A percentile compares a stretch with the other conserved stretches of the same genome.
phyloP scores from a whole-genome alignment of 1,140 invertebrate species.

The Drusus annulatus region DNA sequence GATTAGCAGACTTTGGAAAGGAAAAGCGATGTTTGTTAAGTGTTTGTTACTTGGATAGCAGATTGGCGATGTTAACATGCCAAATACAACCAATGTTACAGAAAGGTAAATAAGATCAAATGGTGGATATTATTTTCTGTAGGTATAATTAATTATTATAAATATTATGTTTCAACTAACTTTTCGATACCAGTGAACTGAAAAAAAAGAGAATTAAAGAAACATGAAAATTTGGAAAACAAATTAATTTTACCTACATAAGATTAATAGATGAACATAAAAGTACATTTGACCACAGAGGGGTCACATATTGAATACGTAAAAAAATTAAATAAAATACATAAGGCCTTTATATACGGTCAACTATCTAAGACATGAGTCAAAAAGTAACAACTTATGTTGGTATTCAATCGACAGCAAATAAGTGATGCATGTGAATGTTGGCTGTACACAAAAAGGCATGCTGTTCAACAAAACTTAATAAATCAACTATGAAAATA shows the following conservation, averaged over 20 bases:
- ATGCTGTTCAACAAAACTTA: slow-evolving; percentile 18
- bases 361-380: no score
- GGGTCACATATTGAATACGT: background rate
- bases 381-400: no score
- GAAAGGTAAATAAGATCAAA: no score
- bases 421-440: background rate
- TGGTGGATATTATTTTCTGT: background rate
- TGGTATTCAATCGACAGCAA: no score
- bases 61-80: slow-evolving; percentile 5
- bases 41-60: background rate
- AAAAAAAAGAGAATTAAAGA: slow-evolving; percentile 2
- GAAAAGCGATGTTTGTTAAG: no score
- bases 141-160: slow-evolving; percentile 6
- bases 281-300: background rate
- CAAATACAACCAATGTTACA: slow-evolving; percentile 14
- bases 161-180: slow-evolving; percentile 1
- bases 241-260: slow-evolving; percentile 9
- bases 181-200: slow-evolving; percentile 13
- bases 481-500: background rate
- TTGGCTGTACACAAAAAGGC: slow-evolving; percentile 14
- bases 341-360: no score
- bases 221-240: background rate
- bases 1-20: no score
- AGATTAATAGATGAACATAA: background rate
- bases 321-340: no score